Conservation (phyloP, 2,797 vertebrate genomes). For the Chelon auratus region DNA sequence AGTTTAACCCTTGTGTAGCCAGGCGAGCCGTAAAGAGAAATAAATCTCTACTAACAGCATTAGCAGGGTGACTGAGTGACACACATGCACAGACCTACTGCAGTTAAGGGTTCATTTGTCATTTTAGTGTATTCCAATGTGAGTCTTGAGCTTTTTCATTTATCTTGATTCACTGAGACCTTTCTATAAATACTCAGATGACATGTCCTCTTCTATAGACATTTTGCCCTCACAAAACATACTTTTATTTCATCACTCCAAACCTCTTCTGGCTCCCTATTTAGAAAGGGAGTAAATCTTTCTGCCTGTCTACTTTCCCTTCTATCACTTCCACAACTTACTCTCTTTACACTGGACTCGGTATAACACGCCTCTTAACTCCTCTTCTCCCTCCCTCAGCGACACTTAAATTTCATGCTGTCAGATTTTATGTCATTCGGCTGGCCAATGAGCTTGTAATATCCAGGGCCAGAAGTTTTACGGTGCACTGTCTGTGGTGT, state of each 20-base stretch:
- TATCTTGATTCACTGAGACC: not conserved
- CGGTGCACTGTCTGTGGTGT: conserved; percentile 14
- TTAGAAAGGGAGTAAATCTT: conserved; percentile 31
- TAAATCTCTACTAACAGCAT: too few species aligned
- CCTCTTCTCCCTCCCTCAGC: conserved; percentile 24
- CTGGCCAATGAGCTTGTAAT: conserved; percentile 49
- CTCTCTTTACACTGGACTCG: conserved; percentile 30
- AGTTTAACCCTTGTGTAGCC: conserved; percentile 27
- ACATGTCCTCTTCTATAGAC: conserved; percentile 1
- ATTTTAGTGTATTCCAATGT: conserved; percentile 4
- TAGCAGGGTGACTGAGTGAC: too few species aligned
- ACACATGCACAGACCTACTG: not conserved
- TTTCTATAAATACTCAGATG: not conserved
- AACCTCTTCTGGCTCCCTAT: conserved; percentile 23
- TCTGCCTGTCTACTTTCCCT: conserved; percentile 32
- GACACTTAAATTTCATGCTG: conserved; percentile 53
- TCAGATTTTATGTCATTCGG: conserved; percentile 57
- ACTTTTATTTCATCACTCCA: conserved; percentile 23
- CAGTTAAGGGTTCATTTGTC: not conserved
- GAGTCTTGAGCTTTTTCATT: not conserved
- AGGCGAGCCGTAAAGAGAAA: not conserved
- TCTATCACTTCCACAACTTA: conserved; percentile 34
- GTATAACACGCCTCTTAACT: conserved; percentile 22
- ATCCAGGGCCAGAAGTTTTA: conserved; percentile 46
- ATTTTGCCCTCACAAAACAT: conserved; percentile 18